A percentile compares a stretch with the other conserved stretches of the same genome.
These are phyloP conservation scores for Athene noctua DNA, from an alignment of 2,113 vertebrate genomes.

Conservation along the genomic window DNA sequence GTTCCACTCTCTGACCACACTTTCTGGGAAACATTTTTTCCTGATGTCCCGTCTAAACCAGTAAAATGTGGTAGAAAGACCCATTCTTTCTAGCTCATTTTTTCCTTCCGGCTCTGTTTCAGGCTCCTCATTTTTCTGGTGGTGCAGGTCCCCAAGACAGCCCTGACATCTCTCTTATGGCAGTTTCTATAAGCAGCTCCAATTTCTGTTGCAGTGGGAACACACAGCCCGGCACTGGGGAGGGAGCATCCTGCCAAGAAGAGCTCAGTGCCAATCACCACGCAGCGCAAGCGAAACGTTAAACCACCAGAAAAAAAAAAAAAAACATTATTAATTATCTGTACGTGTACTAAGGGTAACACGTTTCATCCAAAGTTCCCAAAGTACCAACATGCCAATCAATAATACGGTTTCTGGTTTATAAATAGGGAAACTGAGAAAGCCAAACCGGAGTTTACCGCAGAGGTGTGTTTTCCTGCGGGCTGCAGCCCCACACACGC, in stretches of 20 bases:
- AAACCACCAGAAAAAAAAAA: not conserved
- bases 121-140: not conserved
- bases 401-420: not conserved
- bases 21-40: no score
- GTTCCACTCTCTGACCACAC: no score
- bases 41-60: no score
- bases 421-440: not conserved
- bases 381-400: not conserved
- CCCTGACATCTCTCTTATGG: not conserved
- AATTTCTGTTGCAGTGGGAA: not conserved
- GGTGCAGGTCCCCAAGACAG: not conserved
- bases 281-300: not conserved
- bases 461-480: not conserved
- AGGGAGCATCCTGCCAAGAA: not conserved
- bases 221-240: not conserved
- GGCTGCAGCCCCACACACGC: not conserved
- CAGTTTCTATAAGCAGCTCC: not conserved
- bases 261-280: not conserved
- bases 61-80: not conserved
- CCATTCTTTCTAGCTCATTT: not conserved
- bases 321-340: not conserved
- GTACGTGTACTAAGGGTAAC: not conserved
- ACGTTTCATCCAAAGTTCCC: not conserved
- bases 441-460: accelerated
- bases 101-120: not conserved